Conservation (phyloP, 2,113 vertebrate genomes). For the Anoplopoma fimbria region DNA sequence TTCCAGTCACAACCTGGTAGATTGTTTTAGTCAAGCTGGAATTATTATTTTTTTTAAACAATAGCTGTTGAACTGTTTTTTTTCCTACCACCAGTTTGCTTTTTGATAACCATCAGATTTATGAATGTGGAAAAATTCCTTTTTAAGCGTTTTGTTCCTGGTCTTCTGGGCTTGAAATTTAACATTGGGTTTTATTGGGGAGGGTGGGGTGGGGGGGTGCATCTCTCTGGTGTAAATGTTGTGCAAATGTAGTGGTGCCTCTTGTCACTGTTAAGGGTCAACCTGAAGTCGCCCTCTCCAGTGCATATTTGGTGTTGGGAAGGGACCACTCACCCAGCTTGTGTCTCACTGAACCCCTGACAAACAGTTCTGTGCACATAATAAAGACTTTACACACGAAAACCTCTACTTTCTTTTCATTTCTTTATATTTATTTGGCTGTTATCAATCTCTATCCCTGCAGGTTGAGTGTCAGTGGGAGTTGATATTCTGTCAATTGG, state of each 20-base stretch:
- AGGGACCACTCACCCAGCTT: conserved; percentile 74
- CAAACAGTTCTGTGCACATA: conserved; percentile 85
- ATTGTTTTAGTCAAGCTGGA: conserved; percentile 64
- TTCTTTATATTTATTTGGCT: neutral
- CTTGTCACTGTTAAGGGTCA: conserved; percentile 76
- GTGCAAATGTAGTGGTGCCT: conserved; percentile 84
- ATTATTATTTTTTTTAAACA: conserved; percentile 40
- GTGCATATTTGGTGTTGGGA: conserved; percentile 64
- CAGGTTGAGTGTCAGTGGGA: neutral
- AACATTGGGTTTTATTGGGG: conserved; percentile 44
- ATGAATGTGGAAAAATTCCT: conserved; percentile 75
- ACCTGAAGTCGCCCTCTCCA: conserved; percentile 58
- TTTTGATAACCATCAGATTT: conserved; percentile 66
- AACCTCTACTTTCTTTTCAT: conserved; percentile 4
- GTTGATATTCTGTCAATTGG: neutral
- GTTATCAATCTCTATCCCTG: neutral
- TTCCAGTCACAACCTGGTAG: conserved; percentile 75
- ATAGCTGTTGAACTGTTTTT: conserved; percentile 61
- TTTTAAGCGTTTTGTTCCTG: conserved; percentile 49
- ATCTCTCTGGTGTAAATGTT: conserved; percentile 82
- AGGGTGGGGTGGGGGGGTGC: conserved; percentile 24
- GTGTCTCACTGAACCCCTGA: conserved; percentile 76
- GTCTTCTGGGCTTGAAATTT: conserved; percentile 64
- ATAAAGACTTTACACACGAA: conserved; percentile 84
- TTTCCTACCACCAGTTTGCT: conserved; percentile 54